A percentile compares a stretch with the other conserved stretches of the same genome.
Evolutionary conservation across 2,113 vertebrate genomes (phyloP).

Genomic region (Cromileptes altivelis): DNA sequence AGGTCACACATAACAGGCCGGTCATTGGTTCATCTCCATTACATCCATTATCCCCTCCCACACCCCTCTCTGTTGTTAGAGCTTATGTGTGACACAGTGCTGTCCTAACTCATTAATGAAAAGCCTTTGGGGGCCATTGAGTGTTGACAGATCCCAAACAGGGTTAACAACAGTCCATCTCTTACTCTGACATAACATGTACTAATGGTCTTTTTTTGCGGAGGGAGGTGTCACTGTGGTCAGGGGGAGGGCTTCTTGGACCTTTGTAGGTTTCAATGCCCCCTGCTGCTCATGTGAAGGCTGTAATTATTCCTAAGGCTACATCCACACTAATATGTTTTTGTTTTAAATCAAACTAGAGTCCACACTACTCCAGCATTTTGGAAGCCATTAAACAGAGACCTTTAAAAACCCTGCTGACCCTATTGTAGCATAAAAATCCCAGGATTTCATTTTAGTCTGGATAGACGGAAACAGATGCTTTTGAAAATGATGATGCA

Average conservation of each 20-base stretch:
- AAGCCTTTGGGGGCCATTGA: constrained; percentile 73
- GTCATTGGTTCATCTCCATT: constrained; percentile 53
- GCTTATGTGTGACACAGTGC: constrained; percentile 56
- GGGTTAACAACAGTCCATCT: constrained; percentile 75
- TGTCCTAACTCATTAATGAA: constrained; percentile 76
- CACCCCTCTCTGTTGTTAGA: constrained; percentile 18
- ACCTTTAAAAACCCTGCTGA: too few relatives aligned
- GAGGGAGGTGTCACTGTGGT: constrained; percentile 10
- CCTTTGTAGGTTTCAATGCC: constrained; percentile 62
- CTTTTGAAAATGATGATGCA: too few relatives aligned
- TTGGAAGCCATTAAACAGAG: too few relatives aligned
- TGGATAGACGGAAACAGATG: too few relatives aligned
- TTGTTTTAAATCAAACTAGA: too few relatives aligned
- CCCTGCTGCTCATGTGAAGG: constrained; percentile 49
- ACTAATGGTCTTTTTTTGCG: constrained; percentile 54
- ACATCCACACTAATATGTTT: too few relatives aligned
- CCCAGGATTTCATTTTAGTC: too few relatives aligned
- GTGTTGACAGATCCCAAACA: constrained; percentile 73
- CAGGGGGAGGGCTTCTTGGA: constrained; percentile 38
- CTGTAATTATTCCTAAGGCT: constrained; percentile 84
- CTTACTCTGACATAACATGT: constrained; percentile 66
- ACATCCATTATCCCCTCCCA: constrained; percentile 47
- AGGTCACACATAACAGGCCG: constrained; percentile 42
- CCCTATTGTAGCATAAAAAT: too few relatives aligned
- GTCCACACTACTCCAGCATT: too few relatives aligned